Conservation (phyloP, 2,113 vertebrate genomes). For the Daphoenositta chrysoptera region DNA sequence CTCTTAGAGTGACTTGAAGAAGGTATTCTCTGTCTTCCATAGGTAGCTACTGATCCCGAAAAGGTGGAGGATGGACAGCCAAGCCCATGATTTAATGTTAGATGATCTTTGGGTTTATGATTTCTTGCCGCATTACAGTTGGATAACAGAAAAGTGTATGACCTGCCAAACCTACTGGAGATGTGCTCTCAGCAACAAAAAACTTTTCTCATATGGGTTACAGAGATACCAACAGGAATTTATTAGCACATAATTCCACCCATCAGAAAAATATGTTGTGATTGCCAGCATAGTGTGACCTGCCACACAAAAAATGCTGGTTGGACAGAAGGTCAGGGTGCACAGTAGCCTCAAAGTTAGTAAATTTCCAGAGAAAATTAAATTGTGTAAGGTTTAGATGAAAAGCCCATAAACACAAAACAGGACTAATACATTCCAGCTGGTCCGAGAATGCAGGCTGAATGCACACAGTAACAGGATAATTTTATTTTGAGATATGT, state of each 20-base stretch:
- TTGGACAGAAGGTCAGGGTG: background rate
- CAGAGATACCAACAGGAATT: background rate
- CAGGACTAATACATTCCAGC: conserved; percentile 31
- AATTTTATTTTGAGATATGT: conserved; percentile 39
- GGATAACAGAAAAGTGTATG: background rate
- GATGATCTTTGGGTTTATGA: background rate
- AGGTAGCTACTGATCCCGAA: background rate
- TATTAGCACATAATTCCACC: background rate
- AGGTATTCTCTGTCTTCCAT: background rate
- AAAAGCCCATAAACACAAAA: conserved; percentile 20
- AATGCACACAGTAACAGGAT: background rate
- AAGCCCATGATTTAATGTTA: background rate
- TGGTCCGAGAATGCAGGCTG: background rate
- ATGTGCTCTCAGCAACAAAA: background rate
- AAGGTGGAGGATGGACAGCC: background rate
- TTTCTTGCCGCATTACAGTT: background rate
- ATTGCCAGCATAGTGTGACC: background rate
- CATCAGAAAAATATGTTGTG: background rate
- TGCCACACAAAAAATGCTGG: background rate
- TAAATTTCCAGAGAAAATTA: conserved; percentile 28
- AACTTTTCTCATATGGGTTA: background rate
- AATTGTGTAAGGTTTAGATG: conserved; percentile 16
- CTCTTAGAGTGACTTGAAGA: background rate
- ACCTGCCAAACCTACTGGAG: conserved; percentile 2
- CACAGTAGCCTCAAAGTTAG: conserved; percentile 25